Percentiles rank a stretch among this genome's conserved stretches.
Evolutionary conservation across 2,888 invertebrate species (phyloP).

Genomic region (Nomada lathburiana): DNA sequence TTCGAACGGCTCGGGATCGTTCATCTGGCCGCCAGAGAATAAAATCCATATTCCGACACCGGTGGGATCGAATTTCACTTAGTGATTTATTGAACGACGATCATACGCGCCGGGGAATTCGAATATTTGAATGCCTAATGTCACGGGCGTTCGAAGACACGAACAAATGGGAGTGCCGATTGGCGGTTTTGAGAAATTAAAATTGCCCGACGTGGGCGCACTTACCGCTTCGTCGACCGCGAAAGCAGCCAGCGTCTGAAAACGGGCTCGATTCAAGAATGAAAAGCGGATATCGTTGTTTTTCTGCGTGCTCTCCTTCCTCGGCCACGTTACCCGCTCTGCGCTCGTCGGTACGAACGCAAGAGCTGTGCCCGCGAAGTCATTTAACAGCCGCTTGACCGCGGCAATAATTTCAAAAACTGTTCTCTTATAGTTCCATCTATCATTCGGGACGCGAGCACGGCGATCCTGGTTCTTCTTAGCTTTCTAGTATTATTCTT

Average conservation of each 20-base stretch:
- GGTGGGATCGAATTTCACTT: not conserved
- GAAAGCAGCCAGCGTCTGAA: conserved; percentile 47
- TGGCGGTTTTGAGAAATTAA: not conserved
- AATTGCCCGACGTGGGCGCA: not conserved
- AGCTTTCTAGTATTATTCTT: conserved; percentile 20
- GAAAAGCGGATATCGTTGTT: conserved; percentile 62
- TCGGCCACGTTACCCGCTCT: not conserved
- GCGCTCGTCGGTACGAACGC: conserved; percentile 2
- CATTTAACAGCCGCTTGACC: not conserved
- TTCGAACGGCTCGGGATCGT: not conserved
- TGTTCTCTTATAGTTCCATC: not conserved
- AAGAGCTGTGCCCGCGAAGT: not conserved
- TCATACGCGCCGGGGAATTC: not conserved
- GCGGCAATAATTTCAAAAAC: conserved; percentile 20
- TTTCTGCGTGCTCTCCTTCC: conserved; percentile 35
- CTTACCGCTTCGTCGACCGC: conserved; percentile 21
- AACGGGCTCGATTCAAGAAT: conserved; percentile 46
- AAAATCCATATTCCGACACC: not conserved
- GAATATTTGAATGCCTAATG: not conserved
- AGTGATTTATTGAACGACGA: not conserved
- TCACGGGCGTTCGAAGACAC: too few species aligned
- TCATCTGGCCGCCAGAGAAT: too few species aligned
- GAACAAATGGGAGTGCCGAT: too few species aligned
- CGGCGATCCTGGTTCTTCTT: not conserved
- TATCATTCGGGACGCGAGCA: not conserved